Base-by-base conservation (phyloP, 2,113 vertebrate species). In the Sisor rabdophorus region DNA sequence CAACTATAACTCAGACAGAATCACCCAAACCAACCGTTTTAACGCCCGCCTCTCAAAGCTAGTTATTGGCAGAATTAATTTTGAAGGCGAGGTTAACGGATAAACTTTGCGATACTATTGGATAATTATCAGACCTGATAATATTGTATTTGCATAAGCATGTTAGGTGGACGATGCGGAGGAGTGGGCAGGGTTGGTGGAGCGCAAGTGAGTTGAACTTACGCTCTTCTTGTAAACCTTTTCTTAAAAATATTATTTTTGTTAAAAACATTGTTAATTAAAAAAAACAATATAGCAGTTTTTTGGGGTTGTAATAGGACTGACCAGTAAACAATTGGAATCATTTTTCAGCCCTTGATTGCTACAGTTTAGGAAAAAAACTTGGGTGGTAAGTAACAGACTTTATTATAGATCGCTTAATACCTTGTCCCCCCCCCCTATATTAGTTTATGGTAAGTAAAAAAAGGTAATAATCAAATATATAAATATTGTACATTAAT, bases 201-300 rank as follows among this genome's bases (percentile, higher is more conserved):
- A 88, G 86, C 84, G 86, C 86, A 89, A 91, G 90, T 90, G 88
- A 84, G 85, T 84, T 88, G 67, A 93, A 92, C 89, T 92, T 86
- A 73, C 83, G 82, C 77, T 82, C 84, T 76, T 87, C 79, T 86
- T 55, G 36, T 83, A 56, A 83, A 77, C 73, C 85, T 83, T 78
- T 82, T 77, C 77, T 59, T 81, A 56, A 79, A 79, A 85, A 87
- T 86, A 76, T 63, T 91, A 91, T 80, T 89, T 91, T 84, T 80
- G 76, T 54, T 53, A 53, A 24, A 77, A 77, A 60, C n/a, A n/a
- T n/a, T n/a, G n/a, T 2, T 19, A 8, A 73, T 16, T 71, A 81
- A 85, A 17, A 65, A 22, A 65, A 85, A 82, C 80, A 77, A 0
- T 17, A 11, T 47, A 68, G 52, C 6, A 13, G 9, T 44, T 59